A percentile compares a stretch with the other conserved stretches of the same genome.
These are phyloP conservation scores for Prinia subflava DNA, from an alignment of 2,113 vertebrate genomes.

Conservation along the genomic window DNA sequence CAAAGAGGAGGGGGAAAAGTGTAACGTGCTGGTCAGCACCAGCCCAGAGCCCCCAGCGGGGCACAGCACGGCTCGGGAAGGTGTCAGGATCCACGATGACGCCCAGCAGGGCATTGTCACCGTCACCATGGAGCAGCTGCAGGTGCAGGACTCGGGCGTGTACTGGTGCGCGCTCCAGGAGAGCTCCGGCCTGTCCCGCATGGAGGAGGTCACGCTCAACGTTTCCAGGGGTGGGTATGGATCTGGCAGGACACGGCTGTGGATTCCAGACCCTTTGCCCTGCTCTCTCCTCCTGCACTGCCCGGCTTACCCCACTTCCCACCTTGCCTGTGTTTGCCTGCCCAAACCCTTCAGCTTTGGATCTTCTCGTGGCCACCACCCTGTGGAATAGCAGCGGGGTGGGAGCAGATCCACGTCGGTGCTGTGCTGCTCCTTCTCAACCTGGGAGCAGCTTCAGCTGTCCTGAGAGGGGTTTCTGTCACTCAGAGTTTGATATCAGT, in stretches of 20 bases:
- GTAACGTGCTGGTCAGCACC: accelerated
- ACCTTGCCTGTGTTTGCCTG: accelerated
- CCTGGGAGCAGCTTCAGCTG: neutral
- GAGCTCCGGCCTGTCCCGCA: accelerated
- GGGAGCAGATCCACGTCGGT: accelerated
- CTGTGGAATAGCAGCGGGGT: neutral
- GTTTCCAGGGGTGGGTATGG: neutral
- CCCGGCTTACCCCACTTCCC: neutral
- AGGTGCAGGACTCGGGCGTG: neutral
- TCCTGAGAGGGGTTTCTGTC: neutral
- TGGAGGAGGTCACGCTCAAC: neutral
- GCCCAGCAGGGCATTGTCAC: neutral
- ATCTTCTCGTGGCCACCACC: neutral
- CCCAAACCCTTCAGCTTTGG: neutral
- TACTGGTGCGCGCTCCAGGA: conserved; percentile 48
- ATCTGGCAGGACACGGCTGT: accelerated
- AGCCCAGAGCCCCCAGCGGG: accelerated
- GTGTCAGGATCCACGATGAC: neutral
- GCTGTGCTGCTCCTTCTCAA: neutral
- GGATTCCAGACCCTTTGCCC: neutral
- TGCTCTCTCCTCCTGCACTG: neutral
- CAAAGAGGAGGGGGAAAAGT: accelerated
- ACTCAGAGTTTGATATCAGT: neutral
- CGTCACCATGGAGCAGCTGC: neutral
- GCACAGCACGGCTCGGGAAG: accelerated